phyloP scores from a whole-genome alignment of 2,113 vertebrate species.

The Benitochromis conjunctus region DNA sequence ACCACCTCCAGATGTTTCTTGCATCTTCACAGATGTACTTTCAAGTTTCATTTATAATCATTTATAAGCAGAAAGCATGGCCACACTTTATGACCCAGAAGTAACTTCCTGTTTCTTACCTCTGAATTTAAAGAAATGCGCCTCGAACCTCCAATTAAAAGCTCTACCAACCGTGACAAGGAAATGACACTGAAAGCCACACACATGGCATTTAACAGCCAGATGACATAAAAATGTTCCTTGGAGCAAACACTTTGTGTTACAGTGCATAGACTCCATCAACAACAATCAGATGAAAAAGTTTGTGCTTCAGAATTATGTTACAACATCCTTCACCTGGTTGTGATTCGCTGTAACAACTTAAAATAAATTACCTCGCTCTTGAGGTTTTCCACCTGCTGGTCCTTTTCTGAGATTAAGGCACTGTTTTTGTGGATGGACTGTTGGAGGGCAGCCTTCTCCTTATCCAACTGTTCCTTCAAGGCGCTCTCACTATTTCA shows the following conservation, averaged over 20 bases:
- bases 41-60: neutral
- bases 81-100: neutral
- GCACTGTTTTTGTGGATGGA: conserved; percentile 86
- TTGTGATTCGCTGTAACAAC: neutral
- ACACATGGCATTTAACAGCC: neutral
- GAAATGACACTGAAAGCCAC: neutral
- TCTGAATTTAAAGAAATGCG: neutral
- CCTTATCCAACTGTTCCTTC: conserved; percentile 84
- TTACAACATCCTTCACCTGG: neutral
- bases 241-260: neutral
- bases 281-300: no score
- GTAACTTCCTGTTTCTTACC: neutral
- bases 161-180: neutral
- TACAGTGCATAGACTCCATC: neutral
- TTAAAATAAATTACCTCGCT: conserved; percentile 76
- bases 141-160: neutral
- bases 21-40: neutral
- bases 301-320: neutral
- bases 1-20: neutral
- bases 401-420: conserved; percentile 90
- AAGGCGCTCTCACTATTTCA: conserved; percentile 80
- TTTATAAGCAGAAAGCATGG: neutral
- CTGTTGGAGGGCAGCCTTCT: conserved; percentile 85
- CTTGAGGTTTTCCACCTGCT: conserved; percentile 84
- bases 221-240: neutral